Conservation (phyloP, 2,797 vertebrate genomes). For the Neosilurus mollespiculum region DNA sequence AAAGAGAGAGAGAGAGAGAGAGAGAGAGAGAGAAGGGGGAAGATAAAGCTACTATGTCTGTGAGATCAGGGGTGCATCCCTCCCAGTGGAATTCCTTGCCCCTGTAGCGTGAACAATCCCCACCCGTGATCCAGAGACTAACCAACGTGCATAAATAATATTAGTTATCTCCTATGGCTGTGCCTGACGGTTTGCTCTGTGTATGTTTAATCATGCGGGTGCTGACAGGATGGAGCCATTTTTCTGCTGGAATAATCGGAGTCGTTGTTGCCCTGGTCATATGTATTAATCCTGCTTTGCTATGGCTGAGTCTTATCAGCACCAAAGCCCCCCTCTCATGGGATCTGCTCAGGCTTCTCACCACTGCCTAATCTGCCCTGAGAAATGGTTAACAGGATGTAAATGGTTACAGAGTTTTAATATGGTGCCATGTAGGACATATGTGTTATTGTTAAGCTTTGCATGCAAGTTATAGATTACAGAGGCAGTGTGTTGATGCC, state of each 20-base stretch:
- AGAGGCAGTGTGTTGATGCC: constrained; percentile 68
- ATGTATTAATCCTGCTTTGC: constrained; percentile 80
- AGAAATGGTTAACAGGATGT: constrained; percentile 84
- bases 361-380: constrained; percentile 76
- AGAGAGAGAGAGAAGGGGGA: constrained; percentile 40
- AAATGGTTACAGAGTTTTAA: constrained; percentile 80
- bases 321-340: constrained; percentile 78
- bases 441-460: constrained; percentile 77
- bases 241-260: constrained; percentile 79
- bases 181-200: constrained; percentile 66
- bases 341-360: constrained; percentile 74
- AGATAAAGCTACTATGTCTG: constrained; percentile 66
- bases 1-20: constrained; percentile 11
- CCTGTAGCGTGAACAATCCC: constrained; percentile 76
- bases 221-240: constrained; percentile 70
- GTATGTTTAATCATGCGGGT: constrained; percentile 75
- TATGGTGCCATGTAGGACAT: constrained; percentile 78
- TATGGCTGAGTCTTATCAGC: constrained; percentile 79
- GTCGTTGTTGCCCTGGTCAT: constrained; percentile 75
- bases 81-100: constrained; percentile 69
- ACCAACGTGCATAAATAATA: constrained; percentile 79
- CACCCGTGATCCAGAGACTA: constrained; percentile 71
- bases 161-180: constrained; percentile 77
- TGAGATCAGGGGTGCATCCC: constrained; percentile 73
- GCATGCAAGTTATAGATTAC: constrained; percentile 75